A percentile compares a stretch with the other conserved stretches of the same genome.
Conservation (phyloP, 1,140 invertebrate genomes). For the Parasteatoda tepidariorum region DNA sequence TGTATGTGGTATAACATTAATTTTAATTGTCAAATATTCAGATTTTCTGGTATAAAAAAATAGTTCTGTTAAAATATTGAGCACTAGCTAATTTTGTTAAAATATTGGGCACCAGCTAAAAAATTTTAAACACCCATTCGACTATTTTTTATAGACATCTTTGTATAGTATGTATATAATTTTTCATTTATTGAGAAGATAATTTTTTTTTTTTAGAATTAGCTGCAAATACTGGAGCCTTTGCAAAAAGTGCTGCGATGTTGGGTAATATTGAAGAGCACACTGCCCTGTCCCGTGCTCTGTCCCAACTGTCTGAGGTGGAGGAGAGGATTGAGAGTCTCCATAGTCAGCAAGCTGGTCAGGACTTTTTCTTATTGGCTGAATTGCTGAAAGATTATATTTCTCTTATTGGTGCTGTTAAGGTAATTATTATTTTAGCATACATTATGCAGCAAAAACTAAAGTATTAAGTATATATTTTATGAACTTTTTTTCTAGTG, state of each 20-base stretch:
- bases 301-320: constrained; percentile 93
- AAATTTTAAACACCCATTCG: too few species aligned
- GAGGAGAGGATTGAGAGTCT: constrained; percentile 91
- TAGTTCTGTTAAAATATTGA: too few species aligned
- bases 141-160: too few species aligned
- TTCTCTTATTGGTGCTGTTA: constrained; percentile 89
- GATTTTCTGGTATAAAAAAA: too few species aligned
- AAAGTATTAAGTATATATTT: neutral
- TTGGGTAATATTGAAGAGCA: constrained; percentile 96
- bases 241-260: constrained; percentile 90
- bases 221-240: constrained; percentile 79
- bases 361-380: constrained; percentile 92
- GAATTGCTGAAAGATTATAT: constrained; percentile 97
- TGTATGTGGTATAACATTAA: too few species aligned
- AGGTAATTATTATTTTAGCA: constrained; percentile 71
- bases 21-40: too few species aligned
- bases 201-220: constrained; percentile 74
- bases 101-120: too few species aligned
- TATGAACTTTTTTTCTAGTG: too few species aligned
- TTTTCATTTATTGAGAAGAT: neutral
- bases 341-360: constrained; percentile 91
- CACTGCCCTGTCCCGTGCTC: constrained; percentile 87
- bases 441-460: neutral
- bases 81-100: too few species aligned
- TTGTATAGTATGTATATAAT: neutral